phyloP scores from a whole-genome alignment of 2,888 invertebrate species.

The Gerris lacustris region DNA sequence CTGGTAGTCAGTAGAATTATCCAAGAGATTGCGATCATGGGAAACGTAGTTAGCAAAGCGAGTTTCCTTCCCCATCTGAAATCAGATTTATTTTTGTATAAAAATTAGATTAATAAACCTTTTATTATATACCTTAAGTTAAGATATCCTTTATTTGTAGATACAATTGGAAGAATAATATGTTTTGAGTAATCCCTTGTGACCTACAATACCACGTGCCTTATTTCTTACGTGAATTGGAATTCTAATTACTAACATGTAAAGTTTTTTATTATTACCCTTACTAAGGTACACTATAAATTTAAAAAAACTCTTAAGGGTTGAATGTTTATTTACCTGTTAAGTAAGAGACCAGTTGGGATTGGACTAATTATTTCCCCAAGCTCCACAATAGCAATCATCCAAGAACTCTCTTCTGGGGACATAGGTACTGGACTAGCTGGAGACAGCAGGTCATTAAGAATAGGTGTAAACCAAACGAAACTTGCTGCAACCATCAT shows the following conservation, averaged over 20 bases:
- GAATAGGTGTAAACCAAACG: constrained; percentile 23
- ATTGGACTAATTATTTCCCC: constrained; percentile 20
- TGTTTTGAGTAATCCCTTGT: too few species aligned
- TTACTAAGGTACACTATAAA: too few species aligned
- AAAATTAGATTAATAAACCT: too few species aligned
- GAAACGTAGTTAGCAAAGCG: background rate
- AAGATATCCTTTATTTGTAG: too few species aligned
- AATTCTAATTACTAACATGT: too few species aligned
- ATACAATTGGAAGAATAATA: too few species aligned
- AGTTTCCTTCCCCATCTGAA: background rate
- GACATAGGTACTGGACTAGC: constrained; percentile 23
- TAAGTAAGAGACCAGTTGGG: constrained; percentile 23
- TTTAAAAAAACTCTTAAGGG: too few species aligned
- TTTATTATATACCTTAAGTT: too few species aligned
- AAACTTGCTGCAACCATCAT: constrained; percentile 21
- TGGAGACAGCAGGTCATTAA: constrained; percentile 13
- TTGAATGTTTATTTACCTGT: constrained; percentile 13
- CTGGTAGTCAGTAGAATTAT: constrained; percentile 16
- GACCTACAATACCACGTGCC: too few species aligned
- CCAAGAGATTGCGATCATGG: constrained; percentile 10
- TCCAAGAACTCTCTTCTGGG: constrained; percentile 20
- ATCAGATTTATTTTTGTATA: too few species aligned
- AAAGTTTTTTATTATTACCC: too few species aligned
- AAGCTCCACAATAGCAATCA: constrained; percentile 24
- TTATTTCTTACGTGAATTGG: too few species aligned